Evolutionary conservation across 2,797 vertebrate genomes (phyloP), one percentile per base, ranked within the genome.

Genomic region (Etheostoma nigrum): DNA sequence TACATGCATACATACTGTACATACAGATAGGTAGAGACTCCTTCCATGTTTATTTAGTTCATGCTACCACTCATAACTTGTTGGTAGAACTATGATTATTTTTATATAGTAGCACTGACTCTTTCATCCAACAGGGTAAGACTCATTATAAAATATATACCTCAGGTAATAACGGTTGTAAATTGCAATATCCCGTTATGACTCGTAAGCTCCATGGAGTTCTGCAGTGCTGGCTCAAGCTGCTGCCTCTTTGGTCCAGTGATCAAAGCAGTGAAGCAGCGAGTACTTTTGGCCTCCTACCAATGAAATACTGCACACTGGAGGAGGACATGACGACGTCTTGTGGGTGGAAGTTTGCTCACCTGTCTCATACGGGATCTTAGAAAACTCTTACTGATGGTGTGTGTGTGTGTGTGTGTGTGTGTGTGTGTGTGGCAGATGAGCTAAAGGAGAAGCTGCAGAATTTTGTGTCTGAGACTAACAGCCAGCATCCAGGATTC

Each of bases 361-460:
- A 69, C 68, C 52, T 72, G 63, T 86, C 66, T 80, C 72, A 58
- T 52, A 23, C 14, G 15, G 54, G 63, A 67, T 66, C 54, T 62
- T 76, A 40, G 74, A 67, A 76, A 72, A 40, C 40, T 51, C 69
- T 73, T 78, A 45, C 79, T 59, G 49, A 79, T 36, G 8, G 36
- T 40, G 36, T 40, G 36, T 40, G 36, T 40, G 36, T 40, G 36
- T 36, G 36, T 36, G 36, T 36, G 36, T 36, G 33, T 36, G 33
- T 36, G 33, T 36, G 33, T 36, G 33, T 36, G 33, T 36, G 33
- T 36, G 33, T 10, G 36, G 18, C 90, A 99, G 98, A 97, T 76
- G 98, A 99, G 64, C 95, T 99, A 18, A 98, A 97, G 94, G 96
- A 97, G 93, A 99, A 98, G 72, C 92, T 99, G 59, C 94, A 92